Base-by-base conservation (phyloP, 2,113 vertebrate genomes). In the cattle (Bos taurus) region DNA sequence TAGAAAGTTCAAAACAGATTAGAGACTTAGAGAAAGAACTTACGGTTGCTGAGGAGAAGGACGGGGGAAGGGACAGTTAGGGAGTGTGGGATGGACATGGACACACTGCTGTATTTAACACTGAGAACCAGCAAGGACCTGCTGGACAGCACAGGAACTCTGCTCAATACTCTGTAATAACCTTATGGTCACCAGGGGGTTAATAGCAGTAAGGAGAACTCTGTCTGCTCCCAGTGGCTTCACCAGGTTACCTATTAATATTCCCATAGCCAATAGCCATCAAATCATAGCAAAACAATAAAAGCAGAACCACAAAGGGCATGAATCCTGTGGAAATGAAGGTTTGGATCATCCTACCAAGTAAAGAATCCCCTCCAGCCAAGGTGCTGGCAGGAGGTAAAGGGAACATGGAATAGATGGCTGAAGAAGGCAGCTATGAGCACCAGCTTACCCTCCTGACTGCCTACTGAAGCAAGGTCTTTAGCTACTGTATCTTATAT, bases 261-360 rank as follows among this genome's bases (percentile, higher is more conserved):
- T 64, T 92, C 13, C 71, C 21, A 23, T 84, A 59, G 6, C 33
- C 64, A 97, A 84, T 85, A 92, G 90, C 40, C 28, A 25, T 60
- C 54, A 50, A 97, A 71, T 19, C 83, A 11, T 60, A 96, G 64
- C 40, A 77, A 93, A 93, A 59, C 64, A 59, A 62, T 86, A 82
- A 94, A 91, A 25, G 88, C 30, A 78, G 67, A 82, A 59, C 43
- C 36, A 23, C 14, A 28, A 67, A 67, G 7, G 48, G 46, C 54
- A 57, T 88, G 85, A 92, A 64, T 77, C 62, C 33, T 59, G 7
- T 59, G 28, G 62, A 84, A 92, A 92, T 12, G 67, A 67, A 83
- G 88, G 28, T 89, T 80, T 80, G n/a, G 17, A 10, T 43, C 78
- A 93, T 91, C 17, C 46, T 26, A 90, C 57, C 17, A 80, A 88